Base-by-base conservation (phyloP, 1,140 invertebrate species). In the Ceratina japonica region DNA sequence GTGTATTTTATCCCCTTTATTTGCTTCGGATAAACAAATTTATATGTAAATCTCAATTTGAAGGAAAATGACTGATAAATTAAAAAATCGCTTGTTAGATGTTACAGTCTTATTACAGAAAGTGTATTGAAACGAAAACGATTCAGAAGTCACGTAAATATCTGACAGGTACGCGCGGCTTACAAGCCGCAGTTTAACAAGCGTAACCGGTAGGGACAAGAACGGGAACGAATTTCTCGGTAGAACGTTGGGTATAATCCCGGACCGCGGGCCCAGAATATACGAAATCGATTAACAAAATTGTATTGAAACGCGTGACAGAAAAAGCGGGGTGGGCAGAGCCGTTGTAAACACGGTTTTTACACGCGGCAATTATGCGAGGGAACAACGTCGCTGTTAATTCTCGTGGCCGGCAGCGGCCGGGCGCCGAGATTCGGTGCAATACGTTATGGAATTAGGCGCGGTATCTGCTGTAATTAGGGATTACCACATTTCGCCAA, bases 401-500 rank as follows among this genome's bases (percentile, higher is more conserved):
- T 51, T 24, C 49, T 37, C 27, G 63, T 61, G 49, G n/a, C 44
- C 27, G 5, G 44, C 52, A 64, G 20, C 65, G 2, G 27, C 27
- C 74, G 62, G n/a, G n/a, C 52, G 51, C 15, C 59, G 64, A n/a
- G 70, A 81, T 80, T 31, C 70, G 51, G 65, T 51, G 75, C 51
- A 70, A 74, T 80, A 77, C 74, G 83, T 86, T 75, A 74, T 63
- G 79, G 54, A 75, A 86, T 86, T 86, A 83, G 79, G 64, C 72
- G 73, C 79, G 72, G 81, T 75, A 80, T 83, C 72, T 76, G 37
- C n/a, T 58, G 72, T 86, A 86, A 86, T 85, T 85, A 86, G 72
- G 68, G 44, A 85, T 86, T 83, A 85, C 84, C 81, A 82, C 79
- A 78, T 85, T 85, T 85, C 75, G 79, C 82, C 89, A 89, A 89